Evolutionary conservation across 2,888 invertebrate species (phyloP).

Genomic region (Alitta virens): DNA sequence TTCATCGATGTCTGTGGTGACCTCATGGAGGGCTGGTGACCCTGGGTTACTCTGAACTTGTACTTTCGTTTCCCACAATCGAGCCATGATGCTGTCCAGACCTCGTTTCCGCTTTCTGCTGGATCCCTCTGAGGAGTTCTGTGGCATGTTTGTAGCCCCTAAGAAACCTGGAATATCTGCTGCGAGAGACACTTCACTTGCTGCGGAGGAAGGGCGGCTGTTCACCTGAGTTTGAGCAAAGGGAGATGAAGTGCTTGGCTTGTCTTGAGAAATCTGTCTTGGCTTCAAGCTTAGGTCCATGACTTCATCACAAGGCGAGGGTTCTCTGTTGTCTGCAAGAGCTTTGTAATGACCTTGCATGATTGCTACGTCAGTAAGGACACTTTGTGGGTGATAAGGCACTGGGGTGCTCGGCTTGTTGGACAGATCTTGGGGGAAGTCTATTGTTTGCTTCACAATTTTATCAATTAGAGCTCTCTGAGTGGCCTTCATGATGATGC

Average conservation of each 20-base stretch:
- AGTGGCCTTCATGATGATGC: too few relatives aligned
- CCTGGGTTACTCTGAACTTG: not conserved
- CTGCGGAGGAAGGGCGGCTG: too few relatives aligned
- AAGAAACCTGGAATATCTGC: too few relatives aligned
- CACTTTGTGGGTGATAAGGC: not conserved
- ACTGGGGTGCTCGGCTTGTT: not conserved
- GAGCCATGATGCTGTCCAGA: conserved; percentile 24
- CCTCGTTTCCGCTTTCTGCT: conserved; percentile 8
- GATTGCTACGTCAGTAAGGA: not conserved
- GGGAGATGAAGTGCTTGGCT: not conserved
- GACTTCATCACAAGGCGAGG: not conserved
- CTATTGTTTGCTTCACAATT: not conserved
- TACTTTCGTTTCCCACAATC: conserved; percentile 28
- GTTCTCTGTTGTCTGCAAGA: too few relatives aligned
- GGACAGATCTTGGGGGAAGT: conserved; percentile 4
- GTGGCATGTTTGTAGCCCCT: not conserved
- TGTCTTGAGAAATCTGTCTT: not conserved
- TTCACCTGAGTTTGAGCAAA: too few relatives aligned
- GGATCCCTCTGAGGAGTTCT: not conserved
- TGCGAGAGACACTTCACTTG: too few relatives aligned
- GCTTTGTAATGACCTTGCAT: too few relatives aligned
- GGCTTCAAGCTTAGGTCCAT: not conserved
- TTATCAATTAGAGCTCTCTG: too few relatives aligned
- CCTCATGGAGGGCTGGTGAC: too few relatives aligned
- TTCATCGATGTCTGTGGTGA: too few relatives aligned